Conservation (phyloP, 2,888 invertebrate genomes). For the Heliconius aoede region DNA sequence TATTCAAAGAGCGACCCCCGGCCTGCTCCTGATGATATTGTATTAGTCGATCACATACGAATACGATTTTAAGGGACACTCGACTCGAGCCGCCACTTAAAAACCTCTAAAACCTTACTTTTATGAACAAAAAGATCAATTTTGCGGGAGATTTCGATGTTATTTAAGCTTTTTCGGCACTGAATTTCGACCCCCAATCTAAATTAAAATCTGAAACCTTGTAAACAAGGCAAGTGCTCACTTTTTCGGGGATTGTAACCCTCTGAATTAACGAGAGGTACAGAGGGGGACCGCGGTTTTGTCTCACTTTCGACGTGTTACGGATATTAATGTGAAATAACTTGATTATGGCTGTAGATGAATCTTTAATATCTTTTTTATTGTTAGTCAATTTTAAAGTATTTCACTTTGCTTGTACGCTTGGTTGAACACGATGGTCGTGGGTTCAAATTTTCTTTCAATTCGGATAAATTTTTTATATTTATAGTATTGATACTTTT, state of each 20-base stretch:
- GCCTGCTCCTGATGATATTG: slow-evolving; percentile 82
- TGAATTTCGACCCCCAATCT: slow-evolving; percentile 79
- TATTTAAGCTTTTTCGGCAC: slow-evolving; percentile 66
- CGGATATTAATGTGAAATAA: slow-evolving; percentile 53
- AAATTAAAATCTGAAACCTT: slow-evolving; percentile 85
- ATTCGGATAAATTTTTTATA: too few relatives aligned
- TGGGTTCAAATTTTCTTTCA: too few relatives aligned
- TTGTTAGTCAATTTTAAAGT: not conserved
- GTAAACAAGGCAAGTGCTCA: slow-evolving; percentile 85
- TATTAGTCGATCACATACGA: slow-evolving; percentile 85
- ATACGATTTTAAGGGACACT: slow-evolving; percentile 82
- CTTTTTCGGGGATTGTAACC: slow-evolving; percentile 85
- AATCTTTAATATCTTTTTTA: slow-evolving; percentile 24
- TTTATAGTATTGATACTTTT: too few relatives aligned
- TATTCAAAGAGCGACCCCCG: slow-evolving; percentile 80
- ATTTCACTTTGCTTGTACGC: too few relatives aligned
- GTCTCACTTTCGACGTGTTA: slow-evolving; percentile 55
- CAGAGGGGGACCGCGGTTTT: slow-evolving; percentile 72
- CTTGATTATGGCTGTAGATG: slow-evolving; percentile 51
- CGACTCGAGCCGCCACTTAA: slow-evolving; percentile 54
- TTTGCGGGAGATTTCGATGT: slow-evolving; percentile 54
- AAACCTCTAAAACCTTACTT: slow-evolving; percentile 41
- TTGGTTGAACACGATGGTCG: too few relatives aligned
- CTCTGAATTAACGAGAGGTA: slow-evolving; percentile 79
- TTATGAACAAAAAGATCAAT: slow-evolving; percentile 49